phyloP scores from a whole-genome alignment of 2,888 invertebrate species.

The Yponomeuta sedellus region DNA sequence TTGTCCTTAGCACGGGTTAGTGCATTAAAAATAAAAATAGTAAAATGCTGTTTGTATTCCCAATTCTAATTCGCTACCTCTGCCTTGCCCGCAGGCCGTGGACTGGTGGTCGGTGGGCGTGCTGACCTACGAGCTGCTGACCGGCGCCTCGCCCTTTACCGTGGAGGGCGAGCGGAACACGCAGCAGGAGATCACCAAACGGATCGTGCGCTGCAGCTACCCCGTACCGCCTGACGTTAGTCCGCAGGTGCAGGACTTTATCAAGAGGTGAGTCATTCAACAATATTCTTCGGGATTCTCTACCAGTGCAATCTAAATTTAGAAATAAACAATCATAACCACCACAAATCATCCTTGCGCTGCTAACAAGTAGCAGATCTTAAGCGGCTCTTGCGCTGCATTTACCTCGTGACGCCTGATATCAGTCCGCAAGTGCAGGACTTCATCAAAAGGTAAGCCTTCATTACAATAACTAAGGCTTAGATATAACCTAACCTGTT shows the following conservation, averaged over 20 bases:
- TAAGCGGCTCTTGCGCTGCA: constrained; percentile 88
- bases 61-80: constrained; percentile 7
- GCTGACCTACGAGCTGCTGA: constrained; percentile 95
- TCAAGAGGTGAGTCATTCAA: constrained; percentile 52
- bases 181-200: constrained; percentile 94
- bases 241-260: constrained; percentile 80
- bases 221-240: constrained; percentile 91
- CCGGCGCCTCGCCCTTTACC: constrained; percentile 98
- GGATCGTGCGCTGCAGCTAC: constrained; percentile 92
- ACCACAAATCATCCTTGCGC: too few relatives aligned
- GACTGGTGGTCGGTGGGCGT: constrained; percentile 99
- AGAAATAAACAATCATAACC: too few relatives aligned
- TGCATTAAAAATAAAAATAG: too few relatives aligned
- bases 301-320: too few relatives aligned
- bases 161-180: constrained; percentile 95
- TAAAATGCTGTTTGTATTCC: background rate
- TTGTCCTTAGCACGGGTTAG: too few relatives aligned
- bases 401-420: constrained; percentile 91
- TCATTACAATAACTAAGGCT: too few relatives aligned
- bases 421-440: constrained; percentile 82
- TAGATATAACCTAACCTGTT: constrained; percentile 53
- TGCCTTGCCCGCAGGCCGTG: constrained; percentile 83
- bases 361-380: constrained; percentile 92
- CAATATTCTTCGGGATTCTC: too few relatives aligned
- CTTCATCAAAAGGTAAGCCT: constrained; percentile 75